Evolutionary conservation across 2,113 vertebrate genomes (phyloP).

Genomic region (Synchiropus splendidus): DNA sequence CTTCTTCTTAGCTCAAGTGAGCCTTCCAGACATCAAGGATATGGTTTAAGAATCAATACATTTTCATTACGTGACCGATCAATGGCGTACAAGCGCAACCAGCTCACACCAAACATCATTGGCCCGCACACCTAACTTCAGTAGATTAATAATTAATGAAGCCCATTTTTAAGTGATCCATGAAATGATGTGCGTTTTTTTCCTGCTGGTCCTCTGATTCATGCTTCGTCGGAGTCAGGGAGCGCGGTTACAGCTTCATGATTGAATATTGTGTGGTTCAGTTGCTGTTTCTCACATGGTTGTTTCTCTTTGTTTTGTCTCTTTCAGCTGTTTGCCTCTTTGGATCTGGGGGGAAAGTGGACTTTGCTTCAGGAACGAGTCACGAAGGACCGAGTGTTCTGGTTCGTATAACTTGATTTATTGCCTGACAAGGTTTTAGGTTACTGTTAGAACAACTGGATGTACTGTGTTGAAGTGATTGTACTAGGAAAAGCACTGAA

Average conservation of each 20-base stretch:
- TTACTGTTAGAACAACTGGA: too few relatives aligned
- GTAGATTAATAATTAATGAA: too few relatives aligned
- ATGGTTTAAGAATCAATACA: slow-evolving; percentile 32
- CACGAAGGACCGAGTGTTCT: slow-evolving; percentile 87
- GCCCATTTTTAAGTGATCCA: too few relatives aligned
- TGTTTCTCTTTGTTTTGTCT: slow-evolving; percentile 9
- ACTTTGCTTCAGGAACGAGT: slow-evolving; percentile 83
- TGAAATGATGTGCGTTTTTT: background rate
- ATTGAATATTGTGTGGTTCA: too few relatives aligned
- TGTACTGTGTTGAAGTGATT: too few relatives aligned
- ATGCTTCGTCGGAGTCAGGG: background rate
- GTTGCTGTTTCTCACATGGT: too few relatives aligned
- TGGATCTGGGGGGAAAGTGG: slow-evolving; percentile 88
- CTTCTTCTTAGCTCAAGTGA: background rate
- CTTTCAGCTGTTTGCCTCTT: slow-evolving; percentile 77
- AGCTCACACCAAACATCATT: slow-evolving; percentile 4
- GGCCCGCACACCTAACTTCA: too few relatives aligned
- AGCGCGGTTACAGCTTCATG: too few relatives aligned
- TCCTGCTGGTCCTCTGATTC: background rate
- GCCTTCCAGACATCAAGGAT: slow-evolving; percentile 13
- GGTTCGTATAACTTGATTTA: slow-evolving; percentile 72
- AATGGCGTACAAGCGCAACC: slow-evolving; percentile 10
- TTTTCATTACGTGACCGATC: slow-evolving; percentile 41
- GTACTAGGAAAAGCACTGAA: too few relatives aligned
- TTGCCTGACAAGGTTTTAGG: too few relatives aligned